These are phyloP conservation scores for Darevskia nairensis DNA, from an alignment of 2,797 vertebrate species.

Conservation along the genomic window DNA sequence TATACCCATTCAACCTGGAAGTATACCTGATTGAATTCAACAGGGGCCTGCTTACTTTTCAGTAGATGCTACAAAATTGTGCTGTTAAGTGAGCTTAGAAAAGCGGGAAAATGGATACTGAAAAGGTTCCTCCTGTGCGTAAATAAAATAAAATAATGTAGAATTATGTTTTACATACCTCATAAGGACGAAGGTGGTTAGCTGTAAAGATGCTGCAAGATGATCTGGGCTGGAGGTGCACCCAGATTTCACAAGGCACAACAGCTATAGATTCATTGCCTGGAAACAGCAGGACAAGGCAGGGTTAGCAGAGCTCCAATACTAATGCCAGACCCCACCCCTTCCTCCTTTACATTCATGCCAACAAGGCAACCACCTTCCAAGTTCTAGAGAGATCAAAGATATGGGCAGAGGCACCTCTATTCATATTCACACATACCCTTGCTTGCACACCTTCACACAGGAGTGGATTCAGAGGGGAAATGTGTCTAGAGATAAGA, in stretches of 20 bases:
- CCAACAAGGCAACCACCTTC: background rate
- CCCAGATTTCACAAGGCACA: background rate
- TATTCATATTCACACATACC: background rate
- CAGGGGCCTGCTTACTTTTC: background rate
- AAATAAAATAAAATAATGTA: background rate
- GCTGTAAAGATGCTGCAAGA: background rate
- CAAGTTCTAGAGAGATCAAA: background rate
- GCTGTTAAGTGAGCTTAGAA: background rate
- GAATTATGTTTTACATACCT: conserved; percentile 19
- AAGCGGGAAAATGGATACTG: background rate
- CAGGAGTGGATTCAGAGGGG: background rate
- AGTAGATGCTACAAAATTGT: background rate
- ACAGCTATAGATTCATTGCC: background rate
- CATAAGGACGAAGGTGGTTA: conserved; percentile 8
- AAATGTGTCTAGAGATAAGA: background rate
- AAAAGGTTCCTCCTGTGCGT: background rate
- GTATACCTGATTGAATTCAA: background rate
- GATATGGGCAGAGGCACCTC: background rate
- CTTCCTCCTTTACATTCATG: background rate
- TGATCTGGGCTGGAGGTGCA: background rate
- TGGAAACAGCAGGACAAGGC: background rate
- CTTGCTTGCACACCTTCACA: background rate
- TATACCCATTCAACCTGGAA: background rate
- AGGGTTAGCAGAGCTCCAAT: background rate
- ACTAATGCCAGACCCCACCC: background rate